Conservation (phyloP, 2,797 vertebrate genomes). For the Passerculus sandwichensis region DNA sequence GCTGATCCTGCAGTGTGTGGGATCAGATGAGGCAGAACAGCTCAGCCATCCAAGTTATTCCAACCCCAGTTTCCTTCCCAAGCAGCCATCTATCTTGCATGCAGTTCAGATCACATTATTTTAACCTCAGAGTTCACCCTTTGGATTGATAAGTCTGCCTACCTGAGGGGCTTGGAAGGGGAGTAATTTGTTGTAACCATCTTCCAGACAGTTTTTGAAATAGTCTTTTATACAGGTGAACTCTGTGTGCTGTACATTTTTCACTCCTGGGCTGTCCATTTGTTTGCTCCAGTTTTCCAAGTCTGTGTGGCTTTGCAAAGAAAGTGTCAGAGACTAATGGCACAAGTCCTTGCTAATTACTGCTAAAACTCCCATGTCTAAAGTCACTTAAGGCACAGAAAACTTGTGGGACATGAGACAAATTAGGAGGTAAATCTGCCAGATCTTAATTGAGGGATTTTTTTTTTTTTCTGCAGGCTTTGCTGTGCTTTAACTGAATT, state of each 20-base stretch:
- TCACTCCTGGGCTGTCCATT: slow-evolving; percentile 17
- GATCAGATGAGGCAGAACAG: neutral
- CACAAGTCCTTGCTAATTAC: slow-evolving; percentile 25
- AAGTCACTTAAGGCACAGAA: slow-evolving; percentile 4
- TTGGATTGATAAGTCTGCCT: slow-evolving; percentile 29
- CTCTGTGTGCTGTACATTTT: slow-evolving; percentile 24
- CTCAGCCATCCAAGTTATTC: neutral
- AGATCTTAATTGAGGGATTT: neutral
- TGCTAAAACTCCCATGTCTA: neutral
- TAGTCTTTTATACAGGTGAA: slow-evolving; percentile 20
- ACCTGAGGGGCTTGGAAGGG: slow-evolving; percentile 23
- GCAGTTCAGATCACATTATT: neutral
- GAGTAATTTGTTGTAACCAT: slow-evolving; percentile 42
- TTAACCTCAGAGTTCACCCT: slow-evolving; percentile 17
- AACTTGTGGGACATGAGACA: neutral
- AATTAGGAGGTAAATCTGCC: neutral
- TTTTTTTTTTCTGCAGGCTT: neutral
- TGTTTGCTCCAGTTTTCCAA: neutral
- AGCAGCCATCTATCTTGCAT: slow-evolving; percentile 15
- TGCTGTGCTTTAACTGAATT: slow-evolving; percentile 5
- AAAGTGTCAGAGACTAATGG: slow-evolving; percentile 8
- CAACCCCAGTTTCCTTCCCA: neutral
- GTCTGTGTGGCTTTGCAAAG: neutral
- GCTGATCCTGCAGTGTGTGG: neutral
- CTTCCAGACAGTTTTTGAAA: slow-evolving; percentile 52